These are phyloP conservation scores for Tricholauxania praeusta DNA, from an alignment of 2,888 invertebrate genomes.

Conservation along the genomic window DNA sequence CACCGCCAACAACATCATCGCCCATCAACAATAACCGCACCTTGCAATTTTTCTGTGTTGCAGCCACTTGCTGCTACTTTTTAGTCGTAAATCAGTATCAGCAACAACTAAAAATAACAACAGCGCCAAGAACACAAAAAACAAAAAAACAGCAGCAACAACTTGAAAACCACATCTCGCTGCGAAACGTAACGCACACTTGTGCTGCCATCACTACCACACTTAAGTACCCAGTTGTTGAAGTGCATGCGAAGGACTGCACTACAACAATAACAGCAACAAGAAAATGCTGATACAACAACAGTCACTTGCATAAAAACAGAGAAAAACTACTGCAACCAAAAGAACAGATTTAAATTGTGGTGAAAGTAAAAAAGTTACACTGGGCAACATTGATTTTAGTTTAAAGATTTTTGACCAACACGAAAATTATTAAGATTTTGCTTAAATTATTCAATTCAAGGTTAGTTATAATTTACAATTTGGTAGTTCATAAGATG, in stretches of 20 bases:
- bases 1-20: conserved; percentile 22
- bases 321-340: no score
- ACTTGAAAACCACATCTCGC: not conserved
- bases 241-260: conserved; percentile 2
- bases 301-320: not conserved
- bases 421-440: no score
- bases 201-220: not conserved
- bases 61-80: not conserved
- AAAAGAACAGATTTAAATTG: no score
- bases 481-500: no score
- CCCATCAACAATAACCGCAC: conserved; percentile 12
- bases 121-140: not conserved
- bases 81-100: not conserved
- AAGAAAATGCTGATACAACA: not conserved
- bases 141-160: not conserved
- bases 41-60: conserved; percentile 24
- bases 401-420: no score
- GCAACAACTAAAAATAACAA: conserved; percentile 3
- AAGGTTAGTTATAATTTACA: no score
- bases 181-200: conserved; percentile 9
- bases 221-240: conserved; percentile 13
- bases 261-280: not conserved
- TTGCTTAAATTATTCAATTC: no score
- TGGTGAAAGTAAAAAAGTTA: no score
- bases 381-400: no score